phyloP scores from a whole-genome alignment of 2,888 invertebrate genomes.

The Tromatobia lineatoria region DNA sequence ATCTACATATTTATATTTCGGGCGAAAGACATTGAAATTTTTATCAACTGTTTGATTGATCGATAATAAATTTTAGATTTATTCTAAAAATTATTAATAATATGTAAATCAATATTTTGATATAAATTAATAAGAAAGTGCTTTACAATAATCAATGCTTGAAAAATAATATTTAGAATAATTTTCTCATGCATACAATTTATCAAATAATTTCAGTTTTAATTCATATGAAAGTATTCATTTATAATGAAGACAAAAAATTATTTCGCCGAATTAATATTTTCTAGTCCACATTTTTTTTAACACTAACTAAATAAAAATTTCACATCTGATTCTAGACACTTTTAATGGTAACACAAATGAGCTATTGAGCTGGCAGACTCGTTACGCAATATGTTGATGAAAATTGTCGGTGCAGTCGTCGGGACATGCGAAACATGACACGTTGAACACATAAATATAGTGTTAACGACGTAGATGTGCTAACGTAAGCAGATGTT shows the following conservation, averaged over 20 bases:
- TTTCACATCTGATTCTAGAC: background rate
- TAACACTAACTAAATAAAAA: background rate
- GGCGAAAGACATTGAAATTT: background rate
- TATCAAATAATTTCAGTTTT: background rate
- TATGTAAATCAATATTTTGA: too few species aligned
- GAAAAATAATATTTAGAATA: too few species aligned
- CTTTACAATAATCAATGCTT: too few species aligned
- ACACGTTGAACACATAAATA: constrained; percentile 48
- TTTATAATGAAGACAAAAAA: constrained; percentile 3
- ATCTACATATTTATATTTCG: background rate
- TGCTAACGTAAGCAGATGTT: constrained; percentile 34
- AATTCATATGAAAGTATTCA: background rate
- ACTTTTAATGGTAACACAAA: background rate
- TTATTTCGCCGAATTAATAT: background rate
- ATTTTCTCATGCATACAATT: too few species aligned
- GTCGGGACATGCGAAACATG: constrained; percentile 38
- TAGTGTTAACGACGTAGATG: constrained; percentile 52
- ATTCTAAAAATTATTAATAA: too few species aligned
- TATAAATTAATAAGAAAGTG: too few species aligned
- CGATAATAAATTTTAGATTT: too few species aligned
- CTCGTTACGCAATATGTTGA: constrained; percentile 31
- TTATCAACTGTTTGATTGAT: background rate
- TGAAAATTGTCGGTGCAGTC: constrained; percentile 26
- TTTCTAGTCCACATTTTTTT: background rate
- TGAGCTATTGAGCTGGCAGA: background rate